Conservation (phyloP, 2,888 invertebrate species). For the Oxytorus armatus region DNA sequence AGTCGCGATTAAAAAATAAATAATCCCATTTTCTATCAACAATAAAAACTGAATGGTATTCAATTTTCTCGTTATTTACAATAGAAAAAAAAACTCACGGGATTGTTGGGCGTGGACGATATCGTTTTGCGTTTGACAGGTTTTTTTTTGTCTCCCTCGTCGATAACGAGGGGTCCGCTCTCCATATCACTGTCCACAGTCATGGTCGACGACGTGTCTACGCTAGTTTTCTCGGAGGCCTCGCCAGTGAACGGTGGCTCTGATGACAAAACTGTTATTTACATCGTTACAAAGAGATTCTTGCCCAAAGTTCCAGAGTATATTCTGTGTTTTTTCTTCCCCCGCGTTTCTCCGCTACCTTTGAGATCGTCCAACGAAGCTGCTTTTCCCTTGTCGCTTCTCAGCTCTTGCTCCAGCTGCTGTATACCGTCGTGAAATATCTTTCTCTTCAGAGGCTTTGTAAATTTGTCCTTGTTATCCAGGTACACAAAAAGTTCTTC, state of each 20-base stretch:
- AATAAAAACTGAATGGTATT: too few species aligned
- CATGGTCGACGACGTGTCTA: constrained; percentile 26
- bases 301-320: too few species aligned
- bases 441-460: constrained; percentile 91
- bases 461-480: constrained; percentile 92
- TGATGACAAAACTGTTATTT: constrained; percentile 36
- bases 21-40: constrained; percentile 10
- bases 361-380: constrained; percentile 70
- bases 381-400: constrained; percentile 84
- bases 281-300: too few species aligned
- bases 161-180: constrained; percentile 80
- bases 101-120: constrained; percentile 71
- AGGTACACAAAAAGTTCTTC: constrained; percentile 95
- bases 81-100: constrained; percentile 73
- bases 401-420: constrained; percentile 93
- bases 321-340: neutral
- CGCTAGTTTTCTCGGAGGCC: constrained; percentile 39
- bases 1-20: constrained; percentile 4
- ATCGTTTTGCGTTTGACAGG: constrained; percentile 78
- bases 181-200: constrained; percentile 79
- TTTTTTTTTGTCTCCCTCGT: constrained; percentile 82
- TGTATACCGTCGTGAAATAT: constrained; percentile 95
- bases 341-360: constrained; percentile 71
- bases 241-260: constrained; percentile 16
- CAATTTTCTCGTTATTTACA: too few species aligned